Base-by-base conservation (phyloP, 2,888 invertebrate species). In the Morinoia aosen region DNA sequence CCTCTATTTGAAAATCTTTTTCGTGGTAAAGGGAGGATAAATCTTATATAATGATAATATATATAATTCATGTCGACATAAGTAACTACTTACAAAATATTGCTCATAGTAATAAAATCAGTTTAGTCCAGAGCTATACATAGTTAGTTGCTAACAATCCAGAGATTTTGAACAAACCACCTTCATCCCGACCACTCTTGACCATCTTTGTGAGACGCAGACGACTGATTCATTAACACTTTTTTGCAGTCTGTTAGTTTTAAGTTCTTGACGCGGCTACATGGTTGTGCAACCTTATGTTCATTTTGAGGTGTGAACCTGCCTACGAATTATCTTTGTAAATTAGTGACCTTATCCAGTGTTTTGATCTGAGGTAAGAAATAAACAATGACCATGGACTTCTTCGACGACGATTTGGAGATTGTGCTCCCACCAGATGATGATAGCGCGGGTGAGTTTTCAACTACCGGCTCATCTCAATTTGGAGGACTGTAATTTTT, bases 341-440 rank as follows among this genome's bases (percentile, higher is more conserved):
- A 57, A 93, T 93, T 93, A 57, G 93, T 93, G 93, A 93, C 57
- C 33, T 76, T 76, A 76, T 76, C 76, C 25, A 76, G 76, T 33
- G 25, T 76, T 16, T 76, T 76, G 76, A 76, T 76, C 76, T 76
- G 76, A 76, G 76, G 76, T 76, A 76, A 76, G 76, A 56, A 40
- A 88, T 58, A 58, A 91, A 76, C 58, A 88, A 94, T 90, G 90
- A 94, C 93, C 88, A 93, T 95, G 96, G 91, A 96, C 58, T 58
- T 61, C 40, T 64, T 95, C 33, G 95, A 76, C 57, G 95, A 88
- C 19, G 95, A 95, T 33, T 11, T 95, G 76, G 95, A 95, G 76
- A 95, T 95, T 25, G 76, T 76, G 33, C 95, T 95, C 25, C 95
- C 95, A 33, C 88, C 95, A 64, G 95, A 95, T 39, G 95, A 95